Percentiles rank a stretch among this genome's conserved stretches.
These are phyloP conservation scores for Amblyopsis rosae DNA, from an alignment of 2,113 vertebrate genomes.

Conservation along the genomic window DNA sequence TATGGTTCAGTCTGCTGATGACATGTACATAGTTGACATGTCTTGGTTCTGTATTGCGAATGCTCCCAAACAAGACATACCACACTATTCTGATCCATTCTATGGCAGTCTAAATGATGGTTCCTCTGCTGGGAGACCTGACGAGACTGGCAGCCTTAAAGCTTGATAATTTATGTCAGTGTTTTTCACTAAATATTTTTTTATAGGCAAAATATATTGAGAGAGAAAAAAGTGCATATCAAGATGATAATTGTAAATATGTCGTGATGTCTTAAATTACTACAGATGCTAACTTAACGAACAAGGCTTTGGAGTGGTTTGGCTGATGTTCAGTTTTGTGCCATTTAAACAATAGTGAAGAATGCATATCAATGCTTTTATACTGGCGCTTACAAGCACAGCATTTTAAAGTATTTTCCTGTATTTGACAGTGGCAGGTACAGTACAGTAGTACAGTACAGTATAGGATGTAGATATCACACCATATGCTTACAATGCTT, in stretches of 20 bases:
- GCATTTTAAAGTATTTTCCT: conserved; percentile 30
- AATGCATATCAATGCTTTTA: conserved; percentile 61
- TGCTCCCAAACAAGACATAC: conserved; percentile 24
- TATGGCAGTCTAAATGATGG: conserved; percentile 74
- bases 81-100: conserved; percentile 56
- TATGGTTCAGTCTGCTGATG: neutral
- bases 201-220: conserved; percentile 74
- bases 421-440: conserved; percentile 32
- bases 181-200: conserved; percentile 70
- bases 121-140: conserved; percentile 49
- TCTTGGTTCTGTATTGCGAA: conserved; percentile 20
- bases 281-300: conserved; percentile 61
- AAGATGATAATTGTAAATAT: conserved; percentile 71
- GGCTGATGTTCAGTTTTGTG: conserved; percentile 50
- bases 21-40: conserved; percentile 19
- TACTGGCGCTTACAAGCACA: conserved; percentile 56
- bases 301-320: conserved; percentile 61
- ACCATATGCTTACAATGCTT: conserved; percentile 39
- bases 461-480: conserved; percentile 14
- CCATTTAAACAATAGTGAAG: conserved; percentile 63
- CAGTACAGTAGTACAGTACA: neutral
- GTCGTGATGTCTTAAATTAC: conserved; percentile 66
- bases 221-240: conserved; percentile 67
- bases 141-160: conserved; percentile 78
- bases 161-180: conserved; percentile 75